Percentiles rank a stretch among this genome's conserved stretches.
phyloP scores from a whole-genome alignment of 1,140 invertebrate genomes.

The Forficula auricularia region DNA sequence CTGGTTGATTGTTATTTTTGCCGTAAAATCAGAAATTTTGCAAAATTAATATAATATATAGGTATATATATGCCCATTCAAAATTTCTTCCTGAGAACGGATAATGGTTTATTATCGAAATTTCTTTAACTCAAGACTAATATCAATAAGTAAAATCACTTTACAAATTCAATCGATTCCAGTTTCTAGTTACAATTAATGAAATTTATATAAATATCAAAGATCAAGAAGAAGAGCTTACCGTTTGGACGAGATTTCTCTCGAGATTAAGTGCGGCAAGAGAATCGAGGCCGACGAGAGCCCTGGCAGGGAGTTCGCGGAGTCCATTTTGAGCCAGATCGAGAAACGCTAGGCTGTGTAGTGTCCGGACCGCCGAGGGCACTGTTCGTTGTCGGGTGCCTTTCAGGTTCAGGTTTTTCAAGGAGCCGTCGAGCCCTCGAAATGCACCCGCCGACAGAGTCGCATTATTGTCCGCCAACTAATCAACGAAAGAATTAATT shows the following conservation, averaged over 20 bases:
- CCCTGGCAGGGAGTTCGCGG: constrained; percentile 45
- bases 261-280: constrained; percentile 82
- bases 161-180: no score
- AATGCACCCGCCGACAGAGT: constrained; percentile 49
- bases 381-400: constrained; percentile 61
- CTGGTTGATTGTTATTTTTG: no score
- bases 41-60: no score
- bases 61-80: no score
- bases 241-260: constrained; percentile 63
- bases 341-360: constrained; percentile 67
- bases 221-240: constrained; percentile 27
- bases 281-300: constrained; percentile 58
- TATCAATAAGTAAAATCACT: no score
- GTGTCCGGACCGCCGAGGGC: constrained; percentile 55
- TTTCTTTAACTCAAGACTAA: no score
- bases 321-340: constrained; percentile 82
- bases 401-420: constrained; percentile 84
- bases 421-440: constrained; percentile 52
- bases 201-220: no score
- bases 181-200: no score
- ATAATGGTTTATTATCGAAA: no score
- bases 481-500: no score
- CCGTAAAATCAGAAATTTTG: no score
- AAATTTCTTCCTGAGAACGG: no score
- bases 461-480: constrained; percentile 68